phyloP scores from a whole-genome alignment of 2,113 vertebrate species.

The Zosterops pallidus region DNA sequence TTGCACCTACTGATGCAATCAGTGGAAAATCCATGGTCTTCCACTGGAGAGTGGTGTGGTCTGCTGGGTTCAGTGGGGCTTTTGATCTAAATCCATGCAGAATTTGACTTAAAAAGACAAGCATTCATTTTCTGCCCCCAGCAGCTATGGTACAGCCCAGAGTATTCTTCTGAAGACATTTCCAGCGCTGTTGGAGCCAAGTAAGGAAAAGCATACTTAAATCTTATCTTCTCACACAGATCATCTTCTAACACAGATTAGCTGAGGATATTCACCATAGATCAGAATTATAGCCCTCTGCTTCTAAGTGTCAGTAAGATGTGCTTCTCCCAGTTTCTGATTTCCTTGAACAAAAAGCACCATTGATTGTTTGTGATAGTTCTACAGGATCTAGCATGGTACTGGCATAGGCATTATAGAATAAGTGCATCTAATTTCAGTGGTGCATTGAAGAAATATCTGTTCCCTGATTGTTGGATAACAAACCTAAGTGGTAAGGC shows the following conservation, averaged over 20 bases:
- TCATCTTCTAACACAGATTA: background rate
- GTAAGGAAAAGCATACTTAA: background rate
- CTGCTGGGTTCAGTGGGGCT: background rate
- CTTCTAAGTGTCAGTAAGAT: background rate
- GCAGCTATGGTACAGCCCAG: background rate
- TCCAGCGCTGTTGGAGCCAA: background rate
- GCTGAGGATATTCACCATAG: background rate
- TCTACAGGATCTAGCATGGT: background rate
- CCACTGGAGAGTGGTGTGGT: background rate
- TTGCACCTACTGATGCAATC: background rate
- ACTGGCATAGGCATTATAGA: background rate
- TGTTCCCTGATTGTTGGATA: background rate
- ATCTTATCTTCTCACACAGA: background rate
- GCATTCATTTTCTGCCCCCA: background rate
- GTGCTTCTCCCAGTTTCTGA: background rate
- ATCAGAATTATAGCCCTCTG: background rate
- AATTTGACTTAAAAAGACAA: background rate
- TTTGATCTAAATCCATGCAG: background rate
- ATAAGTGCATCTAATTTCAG: background rate
- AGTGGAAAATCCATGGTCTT: background rate
- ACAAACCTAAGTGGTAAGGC: background rate
- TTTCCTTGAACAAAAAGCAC: background rate
- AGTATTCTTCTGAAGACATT: background rate
- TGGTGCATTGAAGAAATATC: background rate
- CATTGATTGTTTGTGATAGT: background rate